phyloP scores from a whole-genome alignment of 2,113 vertebrate genomes.

The Axis porcinus region DNA sequence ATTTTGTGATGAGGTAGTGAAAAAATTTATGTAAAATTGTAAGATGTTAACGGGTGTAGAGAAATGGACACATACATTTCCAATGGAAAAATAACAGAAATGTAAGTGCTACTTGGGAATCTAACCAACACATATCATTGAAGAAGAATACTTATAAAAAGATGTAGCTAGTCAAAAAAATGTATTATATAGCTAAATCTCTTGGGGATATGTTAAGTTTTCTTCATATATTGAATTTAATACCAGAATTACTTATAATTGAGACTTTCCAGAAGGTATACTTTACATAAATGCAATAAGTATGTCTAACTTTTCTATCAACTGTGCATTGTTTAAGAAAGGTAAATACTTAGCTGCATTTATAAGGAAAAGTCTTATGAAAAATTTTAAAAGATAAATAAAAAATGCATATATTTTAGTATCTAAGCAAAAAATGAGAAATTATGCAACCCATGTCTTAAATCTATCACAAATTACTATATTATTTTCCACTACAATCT shows the following conservation, averaged over 20 bases:
- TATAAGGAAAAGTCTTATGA: background rate
- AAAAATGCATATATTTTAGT: background rate
- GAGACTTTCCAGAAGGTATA: background rate
- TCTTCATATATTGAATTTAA: background rate
- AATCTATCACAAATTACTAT: constrained; percentile 25
- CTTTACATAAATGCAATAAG: background rate
- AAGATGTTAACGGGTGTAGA: constrained; percentile 15
- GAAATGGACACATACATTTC: constrained; percentile 7
- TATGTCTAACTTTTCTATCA: background rate
- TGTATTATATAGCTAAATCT: background rate
- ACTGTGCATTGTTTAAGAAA: background rate
- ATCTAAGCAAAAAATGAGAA: constrained; percentile 34
- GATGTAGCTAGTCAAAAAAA: background rate
- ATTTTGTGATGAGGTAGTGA: background rate
- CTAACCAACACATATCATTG: constrained; percentile 5
- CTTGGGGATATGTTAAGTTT: background rate
- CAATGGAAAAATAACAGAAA: constrained; percentile 28
- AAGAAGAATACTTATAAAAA: background rate
- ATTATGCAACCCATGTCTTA: background rate
- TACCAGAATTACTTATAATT: background rate
- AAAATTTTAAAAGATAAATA: background rate
- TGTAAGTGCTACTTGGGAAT: background rate
- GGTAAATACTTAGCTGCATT: constrained; percentile 17
- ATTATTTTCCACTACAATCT: constrained; percentile 47
- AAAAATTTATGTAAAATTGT: constrained; percentile 15